Evolutionary conservation across 2,888 invertebrate species (phyloP).

Genomic region (Eudasyphora cyanicolor): DNA sequence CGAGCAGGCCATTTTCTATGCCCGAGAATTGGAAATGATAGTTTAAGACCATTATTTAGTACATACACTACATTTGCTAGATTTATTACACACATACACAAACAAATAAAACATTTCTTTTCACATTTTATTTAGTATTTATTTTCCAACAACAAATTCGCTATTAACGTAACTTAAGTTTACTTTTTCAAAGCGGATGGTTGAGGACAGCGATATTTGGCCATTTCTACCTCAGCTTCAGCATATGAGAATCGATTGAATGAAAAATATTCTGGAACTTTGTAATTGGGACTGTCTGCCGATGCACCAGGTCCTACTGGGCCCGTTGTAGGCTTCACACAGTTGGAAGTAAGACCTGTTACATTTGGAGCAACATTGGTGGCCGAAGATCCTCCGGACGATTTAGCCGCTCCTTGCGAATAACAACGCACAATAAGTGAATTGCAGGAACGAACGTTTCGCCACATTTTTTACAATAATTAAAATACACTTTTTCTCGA

Average conservation of each 20-base stretch:
- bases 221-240: slow-evolving; percentile 93
- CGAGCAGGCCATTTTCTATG: slow-evolving; percentile 97
- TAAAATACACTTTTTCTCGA: background rate
- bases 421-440: slow-evolving; percentile 65
- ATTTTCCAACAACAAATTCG: slow-evolving; percentile 58
- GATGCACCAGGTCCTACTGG: slow-evolving; percentile 78
- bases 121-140: slow-evolving; percentile 48
- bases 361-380: slow-evolving; percentile 82
- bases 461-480: slow-evolving; percentile 35
- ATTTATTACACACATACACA: slow-evolving; percentile 14
- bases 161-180: slow-evolving; percentile 29
- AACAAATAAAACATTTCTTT: slow-evolving; percentile 39
- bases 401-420: slow-evolving; percentile 67
- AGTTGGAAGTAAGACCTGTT: slow-evolving; percentile 84
- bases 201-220: slow-evolving; percentile 88
- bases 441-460: slow-evolving; percentile 28
- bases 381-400: slow-evolving; percentile 52
- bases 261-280: slow-evolving; percentile 93
- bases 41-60: slow-evolving; percentile 83
- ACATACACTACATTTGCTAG: background rate
- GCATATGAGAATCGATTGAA: slow-evolving; percentile 89
- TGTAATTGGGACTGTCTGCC: slow-evolving; percentile 83
- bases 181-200: slow-evolving; percentile 83
- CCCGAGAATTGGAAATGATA: slow-evolving; percentile 99
- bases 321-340: slow-evolving; percentile 81